Conservation (phyloP, 2,888 invertebrate genomes). For the Aphelenchoides bicaudatus region DNA sequence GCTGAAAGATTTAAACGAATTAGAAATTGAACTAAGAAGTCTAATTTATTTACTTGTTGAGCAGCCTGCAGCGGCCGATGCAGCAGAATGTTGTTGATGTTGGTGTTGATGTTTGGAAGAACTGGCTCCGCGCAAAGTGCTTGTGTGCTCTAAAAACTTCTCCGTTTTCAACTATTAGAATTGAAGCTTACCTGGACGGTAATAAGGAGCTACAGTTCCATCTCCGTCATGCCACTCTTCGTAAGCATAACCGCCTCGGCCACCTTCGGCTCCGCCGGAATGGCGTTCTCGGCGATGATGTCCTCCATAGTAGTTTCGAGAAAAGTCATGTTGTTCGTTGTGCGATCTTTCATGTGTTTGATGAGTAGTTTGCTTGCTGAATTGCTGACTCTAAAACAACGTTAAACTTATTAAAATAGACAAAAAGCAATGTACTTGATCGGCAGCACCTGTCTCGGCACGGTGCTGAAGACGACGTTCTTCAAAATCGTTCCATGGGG, state of each 20-base stretch:
- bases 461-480: no score
- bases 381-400: no score
- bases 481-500: no score
- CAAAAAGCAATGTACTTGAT: no score
- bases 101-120: neutral
- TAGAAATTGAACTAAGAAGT: no score
- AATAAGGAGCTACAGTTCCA: conserved; percentile 2
- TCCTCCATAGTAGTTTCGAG: neutral
- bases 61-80: neutral
- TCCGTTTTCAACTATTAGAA: no score
- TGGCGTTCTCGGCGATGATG: neutral
- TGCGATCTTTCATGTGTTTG: conserved; percentile 7
- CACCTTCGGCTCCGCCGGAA: neutral
- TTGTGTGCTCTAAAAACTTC: conserved; percentile 11
- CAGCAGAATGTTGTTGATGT: conserved; percentile 9
- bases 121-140: conserved; percentile 3
- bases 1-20: no score
- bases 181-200: no score
- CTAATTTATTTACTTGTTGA: neutral
- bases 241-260: neutral
- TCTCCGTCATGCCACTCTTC: neutral
- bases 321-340: neutral
- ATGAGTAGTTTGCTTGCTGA: neutral
- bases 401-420: no score
- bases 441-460: conserved; percentile 3